Base-by-base conservation (phyloP, 1,140 invertebrate genomes). In the Leptinotarsa defecta region DNA sequence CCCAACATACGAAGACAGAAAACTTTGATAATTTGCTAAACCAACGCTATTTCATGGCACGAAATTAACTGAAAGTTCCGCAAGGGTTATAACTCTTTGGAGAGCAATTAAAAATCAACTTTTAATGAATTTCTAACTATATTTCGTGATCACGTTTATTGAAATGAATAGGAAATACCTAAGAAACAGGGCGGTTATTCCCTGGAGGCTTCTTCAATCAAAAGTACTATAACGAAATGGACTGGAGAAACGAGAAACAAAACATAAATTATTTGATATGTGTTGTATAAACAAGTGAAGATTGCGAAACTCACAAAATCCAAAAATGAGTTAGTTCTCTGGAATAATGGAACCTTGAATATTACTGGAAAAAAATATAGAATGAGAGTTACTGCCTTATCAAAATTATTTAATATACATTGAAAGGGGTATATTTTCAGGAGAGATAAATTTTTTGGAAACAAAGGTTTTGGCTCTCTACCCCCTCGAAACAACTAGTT, bases 41-140 rank as follows among this genome's bases (percentile, higher is more conserved):
- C 52, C 52, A 15, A 57, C 52, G n/a, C 4, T 57, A 57, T 19
- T 57, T 57, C n/a, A 57, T 65, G 17, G 20, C 64, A 20, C n/a
- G 20, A 70, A 49, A 70, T 48, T 70, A 17, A 70, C n/a, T 70
- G 13, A 13, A 43, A 20, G 22, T 70, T 70, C 43, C 3, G 48
- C 15, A 70, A 70, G 64, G 61, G 64, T 69, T 76, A 76, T 19
- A 48, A 68, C 69, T 76, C 74, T 67, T 70, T 15, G 15, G 34
- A 68, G 74, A 27, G 67, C 68, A 71, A 76, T 76, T 76, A 76
- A 76, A 76, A 76, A 76, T 76, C 70, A 76, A 76, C 74, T 70
- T 71, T 76, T 76, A 63, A 19, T 52, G 43, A 69, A 76, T 57
- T 70, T 71, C 34, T 34, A 71, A 24, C 69, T 43, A 71, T 64